Conservation (phyloP, 2,113 vertebrate genomes). For the Pelodiscus sinensis region DNA sequence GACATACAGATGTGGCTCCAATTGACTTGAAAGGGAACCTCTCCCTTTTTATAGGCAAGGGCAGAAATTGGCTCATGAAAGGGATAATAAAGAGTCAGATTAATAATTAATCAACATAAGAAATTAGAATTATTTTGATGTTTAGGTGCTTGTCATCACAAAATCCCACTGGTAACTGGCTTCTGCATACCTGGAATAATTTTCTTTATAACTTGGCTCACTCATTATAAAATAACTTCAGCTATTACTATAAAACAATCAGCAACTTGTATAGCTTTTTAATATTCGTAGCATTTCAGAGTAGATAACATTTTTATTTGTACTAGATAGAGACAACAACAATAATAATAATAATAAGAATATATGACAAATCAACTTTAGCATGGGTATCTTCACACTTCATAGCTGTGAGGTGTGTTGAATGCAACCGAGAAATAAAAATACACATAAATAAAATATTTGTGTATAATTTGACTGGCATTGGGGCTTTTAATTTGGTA, state of each 20-base stretch:
- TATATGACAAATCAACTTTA: not conserved
- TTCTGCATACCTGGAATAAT: not conserved
- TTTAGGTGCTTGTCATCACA: not conserved
- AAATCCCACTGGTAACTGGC: not conserved
- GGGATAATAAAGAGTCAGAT: conserved; percentile 10
- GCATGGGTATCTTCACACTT: accelerated
- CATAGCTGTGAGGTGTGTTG: not conserved
- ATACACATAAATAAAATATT: not conserved
- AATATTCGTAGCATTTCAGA: not conserved
- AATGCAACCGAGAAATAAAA: not conserved
- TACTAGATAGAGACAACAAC: not conserved
- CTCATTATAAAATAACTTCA: not conserved
- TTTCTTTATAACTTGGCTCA: accelerated
- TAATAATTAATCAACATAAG: conserved; percentile 33
- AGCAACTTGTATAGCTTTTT: not conserved
- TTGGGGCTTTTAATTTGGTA: not conserved
- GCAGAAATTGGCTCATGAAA: conserved; percentile 44
- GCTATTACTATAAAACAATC: too few relatives aligned
- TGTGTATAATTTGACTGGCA: not conserved
- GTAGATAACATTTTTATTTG: not conserved
- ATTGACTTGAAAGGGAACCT: conserved; percentile 48
- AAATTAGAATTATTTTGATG: conserved; percentile 39
- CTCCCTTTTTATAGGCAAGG: not conserved
- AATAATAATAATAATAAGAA: not conserved
- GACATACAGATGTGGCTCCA: conserved; percentile 14